These are phyloP conservation scores for Drosophila nr. fundita DNA, from an alignment of 2,888 invertebrate species.

Conservation along the genomic window DNA sequence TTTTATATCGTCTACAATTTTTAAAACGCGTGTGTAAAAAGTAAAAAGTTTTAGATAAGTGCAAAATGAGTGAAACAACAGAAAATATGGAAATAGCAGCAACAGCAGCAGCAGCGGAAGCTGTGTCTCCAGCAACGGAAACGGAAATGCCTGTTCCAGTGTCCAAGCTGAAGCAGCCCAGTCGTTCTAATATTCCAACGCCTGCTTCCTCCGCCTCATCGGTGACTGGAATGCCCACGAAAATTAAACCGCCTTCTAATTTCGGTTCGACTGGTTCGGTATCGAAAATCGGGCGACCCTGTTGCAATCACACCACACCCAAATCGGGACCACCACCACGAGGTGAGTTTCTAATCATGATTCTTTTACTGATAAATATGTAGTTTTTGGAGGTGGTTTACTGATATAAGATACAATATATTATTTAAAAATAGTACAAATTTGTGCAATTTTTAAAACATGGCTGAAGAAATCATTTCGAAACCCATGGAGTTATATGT, in stretches of 20 bases:
- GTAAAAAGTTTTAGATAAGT: constrained; percentile 42
- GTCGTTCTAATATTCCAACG: constrained; percentile 70
- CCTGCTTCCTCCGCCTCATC: constrained; percentile 77
- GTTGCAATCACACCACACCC: constrained; percentile 75
- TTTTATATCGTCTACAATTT: constrained; percentile 39
- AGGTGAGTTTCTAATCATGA: constrained; percentile 63
- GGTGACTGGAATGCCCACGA: constrained; percentile 70
- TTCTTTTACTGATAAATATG: background rate
- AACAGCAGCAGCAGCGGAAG: constrained; percentile 8
- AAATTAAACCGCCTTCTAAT: constrained; percentile 69
- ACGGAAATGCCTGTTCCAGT: constrained; percentile 24
- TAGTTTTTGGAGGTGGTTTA: background rate
- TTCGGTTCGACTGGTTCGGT: constrained; percentile 75
- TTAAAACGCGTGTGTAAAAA: constrained; percentile 61
- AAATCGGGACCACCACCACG: constrained; percentile 82
- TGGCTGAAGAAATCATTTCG: background rate
- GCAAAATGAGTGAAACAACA: constrained; percentile 75
- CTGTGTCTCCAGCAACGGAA: constrained; percentile 6
- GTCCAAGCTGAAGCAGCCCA: constrained; percentile 26
- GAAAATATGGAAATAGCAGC: constrained; percentile 27
- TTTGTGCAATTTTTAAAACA: background rate
- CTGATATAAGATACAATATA: background rate
- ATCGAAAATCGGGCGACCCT: constrained; percentile 82
- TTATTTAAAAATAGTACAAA: background rate
- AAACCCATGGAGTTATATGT: background rate